These are phyloP conservation scores for Entomobrya proxima DNA, from an alignment of 2,888 invertebrate species.

Conservation along the genomic window DNA sequence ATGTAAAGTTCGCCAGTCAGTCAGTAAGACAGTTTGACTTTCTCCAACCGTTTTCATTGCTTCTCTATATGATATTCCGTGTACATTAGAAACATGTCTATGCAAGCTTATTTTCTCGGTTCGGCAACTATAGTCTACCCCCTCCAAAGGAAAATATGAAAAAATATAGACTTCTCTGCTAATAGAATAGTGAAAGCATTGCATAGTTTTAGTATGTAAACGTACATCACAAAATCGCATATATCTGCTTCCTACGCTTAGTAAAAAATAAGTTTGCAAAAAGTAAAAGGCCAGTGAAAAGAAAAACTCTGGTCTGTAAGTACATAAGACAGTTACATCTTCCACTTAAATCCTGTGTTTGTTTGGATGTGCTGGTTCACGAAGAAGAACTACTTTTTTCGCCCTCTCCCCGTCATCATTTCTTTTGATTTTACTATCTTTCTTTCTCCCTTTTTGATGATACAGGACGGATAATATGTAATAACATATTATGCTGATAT, in stretches of 20 bases:
- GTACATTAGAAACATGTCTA: too few species aligned
- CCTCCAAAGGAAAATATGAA: too few species aligned
- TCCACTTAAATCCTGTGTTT: background rate
- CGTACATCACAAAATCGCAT: background rate
- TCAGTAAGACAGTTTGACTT: slow-evolving; percentile 43
- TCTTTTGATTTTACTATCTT: slow-evolving; percentile 20
- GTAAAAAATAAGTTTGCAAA: too few species aligned
- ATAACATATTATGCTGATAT: background rate
- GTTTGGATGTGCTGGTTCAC: background rate
- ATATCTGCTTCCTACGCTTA: too few species aligned
- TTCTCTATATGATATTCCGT: too few species aligned
- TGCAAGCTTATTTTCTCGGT: too few species aligned
- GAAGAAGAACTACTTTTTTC: background rate
- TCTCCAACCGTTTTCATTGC: background rate
- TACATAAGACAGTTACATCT: background rate
- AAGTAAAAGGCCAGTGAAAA: background rate
- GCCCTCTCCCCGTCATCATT: background rate
- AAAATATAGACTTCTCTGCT: too few species aligned
- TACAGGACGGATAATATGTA: background rate
- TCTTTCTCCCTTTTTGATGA: background rate
- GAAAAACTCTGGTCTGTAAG: too few species aligned
- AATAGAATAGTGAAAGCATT: too few species aligned
- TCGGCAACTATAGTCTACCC: too few species aligned
- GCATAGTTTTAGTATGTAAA: too few species aligned
- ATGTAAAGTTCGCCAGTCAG: slow-evolving; percentile 35